Base-by-base conservation (phyloP, 2,113 vertebrate genomes). In the Pogona vitticeps region DNA sequence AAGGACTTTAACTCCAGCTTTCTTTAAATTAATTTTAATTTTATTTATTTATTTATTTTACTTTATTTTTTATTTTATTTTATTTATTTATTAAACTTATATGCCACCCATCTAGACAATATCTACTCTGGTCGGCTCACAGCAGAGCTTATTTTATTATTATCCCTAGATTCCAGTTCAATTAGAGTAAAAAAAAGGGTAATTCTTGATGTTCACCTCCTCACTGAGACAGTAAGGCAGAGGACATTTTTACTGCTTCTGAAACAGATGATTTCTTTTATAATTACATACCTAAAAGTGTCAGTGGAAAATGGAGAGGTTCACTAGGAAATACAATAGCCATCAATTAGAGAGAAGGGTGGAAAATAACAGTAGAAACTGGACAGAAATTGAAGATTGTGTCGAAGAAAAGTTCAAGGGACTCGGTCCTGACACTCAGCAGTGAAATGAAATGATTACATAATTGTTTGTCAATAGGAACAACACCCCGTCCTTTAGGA, bases 181-280 rank as follows among this genome's bases (percentile, higher is more conserved):
- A 18, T 58, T 18, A 5, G 33, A 59, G 76, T 87, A 87, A 88
- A 89, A 90, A 21, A 20, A 79, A 90, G 84, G 70, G 52, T 83
- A 65, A 87, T 76, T n/a, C 82, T 42, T 1, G 18, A 14, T 26
- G 28, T 67, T 23, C 0, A 0, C 73, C 33, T 40, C 18, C 82
- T 89, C 75, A 85, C 68, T 91, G 68, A 65, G 79, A 73, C 84
- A 31, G 59, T 79, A 73, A 77, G 87, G 83, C 82, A 63, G 70
- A 83, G 86, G 42, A 82, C 18, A 42, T 0, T 4, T 84, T 88
- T 63, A 86, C 40, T 20, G 1, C 83, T 75, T 88, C 77, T 52
- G 90, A 91, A 92, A 89, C 23, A 1, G 1, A 46, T 80, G 76
- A 85, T 88, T 80, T 92, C 21, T 36, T 71, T 70, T 33, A 52